phyloP scores from a whole-genome alignment of 2,797 vertebrate genomes.

The Gambusia yucatana region DNA sequence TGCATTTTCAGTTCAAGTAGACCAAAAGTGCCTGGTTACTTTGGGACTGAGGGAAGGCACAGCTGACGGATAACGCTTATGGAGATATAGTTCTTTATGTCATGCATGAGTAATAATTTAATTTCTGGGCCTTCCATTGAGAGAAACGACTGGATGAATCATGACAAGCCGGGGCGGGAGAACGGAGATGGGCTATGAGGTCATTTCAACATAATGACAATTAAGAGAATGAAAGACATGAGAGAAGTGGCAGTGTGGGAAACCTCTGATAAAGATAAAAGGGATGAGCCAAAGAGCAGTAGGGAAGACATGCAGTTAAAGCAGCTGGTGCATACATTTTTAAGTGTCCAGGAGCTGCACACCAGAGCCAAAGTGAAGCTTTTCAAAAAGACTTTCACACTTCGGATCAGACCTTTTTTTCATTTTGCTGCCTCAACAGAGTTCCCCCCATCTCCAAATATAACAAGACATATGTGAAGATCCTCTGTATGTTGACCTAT shows the following conservation, averaged over 20 bases:
- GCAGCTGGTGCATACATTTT: conserved; percentile 57
- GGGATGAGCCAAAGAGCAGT: conserved; percentile 15
- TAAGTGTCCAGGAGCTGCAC: conserved; percentile 42
- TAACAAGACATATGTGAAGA: conserved; percentile 18
- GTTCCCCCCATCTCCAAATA: conserved; percentile 15
- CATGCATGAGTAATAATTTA: conserved; percentile 57
- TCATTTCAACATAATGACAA: conserved; percentile 50
- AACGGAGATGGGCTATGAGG: conserved; percentile 41
- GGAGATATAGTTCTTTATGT: conserved; percentile 29
- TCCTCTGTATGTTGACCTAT: conserved; percentile 24
- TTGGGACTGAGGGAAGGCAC: conserved; percentile 12
- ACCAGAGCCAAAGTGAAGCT: conserved; percentile 30
- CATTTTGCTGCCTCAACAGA: conserved; percentile 36
- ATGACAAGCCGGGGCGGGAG: conserved; percentile 41
- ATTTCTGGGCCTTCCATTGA: conserved; percentile 44
- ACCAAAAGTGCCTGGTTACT: conserved; percentile 19
- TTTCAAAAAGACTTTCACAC: conserved; percentile 52
- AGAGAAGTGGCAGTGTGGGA: conserved; percentile 7
- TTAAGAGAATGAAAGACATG: conserved; percentile 22
- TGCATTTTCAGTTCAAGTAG: conserved; percentile 23
- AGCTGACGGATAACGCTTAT: conserved; percentile 26
- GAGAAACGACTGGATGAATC: conserved; percentile 43
- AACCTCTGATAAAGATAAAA: conserved; percentile 19
- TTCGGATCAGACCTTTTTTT: conserved; percentile 30
- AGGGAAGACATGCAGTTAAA: conserved; percentile 34